phyloP scores from a whole-genome alignment of 2,888 invertebrate species.

The Cactoblastis cactorum region DNA sequence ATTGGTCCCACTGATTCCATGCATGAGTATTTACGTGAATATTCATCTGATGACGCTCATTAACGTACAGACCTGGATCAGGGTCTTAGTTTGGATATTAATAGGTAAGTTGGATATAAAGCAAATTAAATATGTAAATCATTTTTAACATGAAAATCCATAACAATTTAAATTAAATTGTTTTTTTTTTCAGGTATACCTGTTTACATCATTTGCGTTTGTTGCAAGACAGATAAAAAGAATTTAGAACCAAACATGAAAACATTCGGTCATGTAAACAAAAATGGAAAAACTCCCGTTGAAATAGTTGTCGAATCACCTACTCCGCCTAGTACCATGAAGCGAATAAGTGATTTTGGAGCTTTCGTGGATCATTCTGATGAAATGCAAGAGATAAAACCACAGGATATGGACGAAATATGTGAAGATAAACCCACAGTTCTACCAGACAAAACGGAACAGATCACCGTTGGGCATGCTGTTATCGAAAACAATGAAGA shows the following conservation, averaged over 20 bases:
- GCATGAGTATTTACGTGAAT: constrained; percentile 89
- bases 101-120: constrained; percentile 81
- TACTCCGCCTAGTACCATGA: constrained; percentile 59
- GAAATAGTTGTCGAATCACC: constrained; percentile 65
- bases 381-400: constrained; percentile 23
- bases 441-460: constrained; percentile 26
- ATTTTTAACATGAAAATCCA: too few relatives aligned
- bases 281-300: constrained; percentile 58
- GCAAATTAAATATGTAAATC: too few relatives aligned
- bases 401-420: constrained; percentile 34
- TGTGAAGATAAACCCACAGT: constrained; percentile 23
- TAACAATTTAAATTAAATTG: not conserved
- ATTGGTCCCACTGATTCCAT: constrained; percentile 89
- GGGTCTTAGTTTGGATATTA: constrained; percentile 88
- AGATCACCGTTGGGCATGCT: constrained; percentile 50
- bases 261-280: constrained; percentile 32
- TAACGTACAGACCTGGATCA: constrained; percentile 88
- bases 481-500: constrained; percentile 60
- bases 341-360: constrained; percentile 39
- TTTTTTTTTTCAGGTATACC: constrained; percentile 54
- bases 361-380: constrained; percentile 29
- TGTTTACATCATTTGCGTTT: constrained; percentile 56
- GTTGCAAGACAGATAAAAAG: constrained; percentile 35
- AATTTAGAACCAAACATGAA: constrained; percentile 37
- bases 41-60: constrained; percentile 91